Base-by-base conservation (phyloP, 2,888 invertebrate species). In the Mechanitis mazaeus region DNA sequence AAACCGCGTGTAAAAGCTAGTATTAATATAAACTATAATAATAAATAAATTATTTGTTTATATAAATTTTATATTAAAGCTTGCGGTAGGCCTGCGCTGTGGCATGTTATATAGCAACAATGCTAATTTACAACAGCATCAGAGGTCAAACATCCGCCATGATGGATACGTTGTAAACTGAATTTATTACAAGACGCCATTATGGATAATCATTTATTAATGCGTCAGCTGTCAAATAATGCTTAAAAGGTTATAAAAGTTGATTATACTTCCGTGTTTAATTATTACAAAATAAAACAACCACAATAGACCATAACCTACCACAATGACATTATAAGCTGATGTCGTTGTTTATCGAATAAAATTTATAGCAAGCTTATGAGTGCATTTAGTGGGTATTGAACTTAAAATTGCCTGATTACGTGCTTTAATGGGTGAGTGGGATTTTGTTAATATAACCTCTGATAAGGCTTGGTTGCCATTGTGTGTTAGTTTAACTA, bases 181-280 rank as follows among this genome's bases (percentile, higher is more conserved):
- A 83, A 85, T 87, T 88, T 85, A 87, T 85, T 83, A 81, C 84
- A 71, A 74, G 75, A 79, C 80, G 80, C 75, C 76, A 77, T 78
- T 83, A 84, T 78, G 78, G 78, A 81, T 87, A 85, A 86, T 87
- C 84, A 84, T 84, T 83, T 84, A 83, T 85, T 87, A 84, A 87
- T 85, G 83, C 82, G 83, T 85, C 82, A 84, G 20, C 82, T 84
- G 83, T 84, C 83, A 83, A 85, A 84, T 85, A 81, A 86, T 84
- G 84, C 81, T 83, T 78, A 77, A 84, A 85, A 84, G 74, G 80
- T 78, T 74, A 80, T 87, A 80, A 84, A 86, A 78, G 69, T 84
- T 83, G 80, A 84, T 80, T 80, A 74, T 78, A 64, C 70, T 69
- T 71, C 67, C 61, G 55, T 64, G 61, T 33, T 54, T 20, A 33